These are phyloP conservation scores for Rhynchomys soricoides DNA, from an alignment of 2,113 vertebrate species.

Conservation along the genomic window DNA sequence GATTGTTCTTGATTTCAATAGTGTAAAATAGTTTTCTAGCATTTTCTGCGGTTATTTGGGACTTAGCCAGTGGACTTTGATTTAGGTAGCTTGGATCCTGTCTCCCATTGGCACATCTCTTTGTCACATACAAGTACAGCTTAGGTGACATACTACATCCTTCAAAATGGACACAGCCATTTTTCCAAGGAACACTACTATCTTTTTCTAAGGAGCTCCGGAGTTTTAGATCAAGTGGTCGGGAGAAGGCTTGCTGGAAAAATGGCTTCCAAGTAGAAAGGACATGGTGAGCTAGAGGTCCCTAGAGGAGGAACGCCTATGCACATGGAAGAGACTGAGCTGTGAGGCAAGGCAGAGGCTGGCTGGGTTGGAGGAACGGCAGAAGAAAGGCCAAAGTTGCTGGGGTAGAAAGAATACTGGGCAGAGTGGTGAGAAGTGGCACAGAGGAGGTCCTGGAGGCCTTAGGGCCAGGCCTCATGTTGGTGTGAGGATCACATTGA, in stretches of 20 bases:
- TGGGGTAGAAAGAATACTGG: not conserved
- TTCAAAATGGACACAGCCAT: not conserved
- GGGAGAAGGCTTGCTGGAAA: not conserved
- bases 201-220: not conserved
- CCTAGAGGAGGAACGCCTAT: not conserved
- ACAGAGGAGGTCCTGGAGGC: not conserved
- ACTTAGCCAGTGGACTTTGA: not conserved
- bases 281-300: not conserved
- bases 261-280: not conserved
- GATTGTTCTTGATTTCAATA: slow-evolving; percentile 41
- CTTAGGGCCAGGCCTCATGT: not conserved
- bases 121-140: not conserved
- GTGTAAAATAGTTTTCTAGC: not conserved
- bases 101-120: not conserved
- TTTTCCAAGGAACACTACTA: not conserved
- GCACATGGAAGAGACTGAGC: not conserved
- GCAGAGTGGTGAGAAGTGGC: not conserved
- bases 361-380: not conserved
- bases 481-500: not conserved
- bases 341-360: not conserved
- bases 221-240: not conserved
- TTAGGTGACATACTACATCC: not conserved
- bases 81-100: not conserved
- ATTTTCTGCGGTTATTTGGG: not conserved
- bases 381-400: not conserved